These are phyloP conservation scores for Xestobium rufovillosum DNA, from an alignment of 2,888 invertebrate genomes.

Conservation along the genomic window DNA sequence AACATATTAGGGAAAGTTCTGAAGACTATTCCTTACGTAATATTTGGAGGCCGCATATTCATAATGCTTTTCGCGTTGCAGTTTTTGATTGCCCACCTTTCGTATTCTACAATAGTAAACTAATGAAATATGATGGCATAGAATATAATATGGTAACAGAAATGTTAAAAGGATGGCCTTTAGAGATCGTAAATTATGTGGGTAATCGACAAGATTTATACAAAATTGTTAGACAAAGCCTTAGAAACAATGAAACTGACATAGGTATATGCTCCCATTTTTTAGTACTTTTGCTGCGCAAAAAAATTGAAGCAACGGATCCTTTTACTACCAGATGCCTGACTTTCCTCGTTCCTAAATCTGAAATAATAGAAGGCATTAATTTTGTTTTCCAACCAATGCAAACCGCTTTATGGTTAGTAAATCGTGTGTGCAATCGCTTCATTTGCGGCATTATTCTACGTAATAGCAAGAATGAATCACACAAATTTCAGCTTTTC, in stretches of 20 bases:
- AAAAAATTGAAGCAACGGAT: neutral
- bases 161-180: conserved; percentile 22
- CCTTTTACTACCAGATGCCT: conserved; percentile 6
- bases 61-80: conserved; percentile 15
- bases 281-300: no score
- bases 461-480: no score
- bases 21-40: no score
- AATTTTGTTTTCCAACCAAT: conserved; percentile 7
- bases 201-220: no score
- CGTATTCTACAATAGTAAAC: conserved; percentile 17
- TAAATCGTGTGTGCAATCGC: neutral
- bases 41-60: no score
- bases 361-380: conserved; percentile 1
- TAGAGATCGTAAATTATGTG: no score
- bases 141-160: conserved; percentile 25
- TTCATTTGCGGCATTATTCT: conserved; percentile 3
- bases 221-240: no score
- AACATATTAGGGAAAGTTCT: no score
- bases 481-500: no score
- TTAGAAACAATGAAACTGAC: no score
- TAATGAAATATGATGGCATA: conserved; percentile 18
- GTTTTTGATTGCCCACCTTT: conserved; percentile 25
- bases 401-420: conserved; percentile 1
- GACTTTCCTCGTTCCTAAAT: conserved; percentile 9
- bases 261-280: no score